These are phyloP conservation scores for Chanos chanos DNA, from an alignment of 2,797 vertebrate species.

Conservation along the genomic window DNA sequence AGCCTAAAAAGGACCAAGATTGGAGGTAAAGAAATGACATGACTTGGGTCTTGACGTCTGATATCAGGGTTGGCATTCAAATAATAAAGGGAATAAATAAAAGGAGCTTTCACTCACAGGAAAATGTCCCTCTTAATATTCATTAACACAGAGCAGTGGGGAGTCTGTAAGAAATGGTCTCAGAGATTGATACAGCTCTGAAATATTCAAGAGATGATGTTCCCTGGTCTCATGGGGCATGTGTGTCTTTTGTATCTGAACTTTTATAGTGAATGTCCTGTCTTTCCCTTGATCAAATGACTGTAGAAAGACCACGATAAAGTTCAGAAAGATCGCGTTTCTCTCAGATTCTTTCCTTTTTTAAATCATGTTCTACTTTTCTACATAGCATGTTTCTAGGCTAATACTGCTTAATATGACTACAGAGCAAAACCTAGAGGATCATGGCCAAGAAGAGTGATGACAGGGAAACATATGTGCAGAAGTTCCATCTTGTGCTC, in stretches of 20 bases:
- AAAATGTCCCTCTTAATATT: conserved; percentile 67
- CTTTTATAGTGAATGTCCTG: conserved; percentile 39
- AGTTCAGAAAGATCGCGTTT: too few species aligned
- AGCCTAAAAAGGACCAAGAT: conserved; percentile 7
- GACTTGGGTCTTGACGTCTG: conserved; percentile 21
- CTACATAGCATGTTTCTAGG: too few species aligned
- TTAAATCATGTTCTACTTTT: too few species aligned
- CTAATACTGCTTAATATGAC: too few species aligned
- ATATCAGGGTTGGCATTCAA: conserved; percentile 43
- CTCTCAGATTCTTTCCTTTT: too few species aligned
- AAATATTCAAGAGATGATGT: conserved; percentile 63
- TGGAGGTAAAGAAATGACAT: conserved; percentile 23
- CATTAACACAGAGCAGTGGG: conserved; percentile 56
- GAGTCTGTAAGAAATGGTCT: conserved; percentile 51
- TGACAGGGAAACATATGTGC: too few species aligned
- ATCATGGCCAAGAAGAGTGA: too few species aligned
- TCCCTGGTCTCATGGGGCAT: conserved; percentile 49
- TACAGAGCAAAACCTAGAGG: too few species aligned
- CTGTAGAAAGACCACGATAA: conserved; percentile 36
- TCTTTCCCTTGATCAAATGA: conserved; percentile 37
- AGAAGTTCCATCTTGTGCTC: too few species aligned
- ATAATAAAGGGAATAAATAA: conserved; percentile 67
- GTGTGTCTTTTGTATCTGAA: conserved; percentile 45
- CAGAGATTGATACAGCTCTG: conserved; percentile 49
- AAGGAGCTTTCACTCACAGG: conserved; percentile 56